These are phyloP conservation scores for Dendrolimus houi DNA, from an alignment of 2,888 invertebrate genomes.

Conservation along the genomic window DNA sequence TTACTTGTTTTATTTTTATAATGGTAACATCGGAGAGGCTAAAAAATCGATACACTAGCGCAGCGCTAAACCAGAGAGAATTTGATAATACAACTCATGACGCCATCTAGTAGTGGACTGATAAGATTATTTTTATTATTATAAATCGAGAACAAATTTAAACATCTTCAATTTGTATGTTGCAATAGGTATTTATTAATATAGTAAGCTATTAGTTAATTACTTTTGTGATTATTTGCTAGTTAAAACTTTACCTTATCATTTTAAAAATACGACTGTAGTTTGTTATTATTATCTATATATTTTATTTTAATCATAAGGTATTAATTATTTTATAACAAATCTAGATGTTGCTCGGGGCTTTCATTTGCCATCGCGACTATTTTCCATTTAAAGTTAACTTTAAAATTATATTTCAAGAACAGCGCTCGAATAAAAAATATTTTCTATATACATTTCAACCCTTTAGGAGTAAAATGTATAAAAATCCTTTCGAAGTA, in stretches of 20 bases:
- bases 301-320: no score
- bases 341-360: no score
- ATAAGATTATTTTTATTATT: not conserved
- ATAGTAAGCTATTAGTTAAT: not conserved
- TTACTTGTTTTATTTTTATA: not conserved
- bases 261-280: no score
- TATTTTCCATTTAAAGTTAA: no score
- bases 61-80: slow-evolving; percentile 59
- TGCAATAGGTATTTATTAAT: not conserved
- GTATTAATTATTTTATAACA: no score
- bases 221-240: not conserved
- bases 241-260: not conserved
- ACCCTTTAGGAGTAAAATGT: no score
- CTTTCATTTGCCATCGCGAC: no score
- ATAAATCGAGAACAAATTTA: not conserved
- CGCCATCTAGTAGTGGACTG: slow-evolving; percentile 45
- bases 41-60: slow-evolving; percentile 69
- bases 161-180: not conserved
- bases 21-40: slow-evolving; percentile 35
- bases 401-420: no score
- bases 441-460: no score
- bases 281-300: no score
- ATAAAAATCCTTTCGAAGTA: no score
- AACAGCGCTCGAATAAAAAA: no score
- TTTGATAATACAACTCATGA: slow-evolving; percentile 18